phyloP scores from a whole-genome alignment of 2,888 invertebrate genomes.

The Lamellibrachia columna region DNA sequence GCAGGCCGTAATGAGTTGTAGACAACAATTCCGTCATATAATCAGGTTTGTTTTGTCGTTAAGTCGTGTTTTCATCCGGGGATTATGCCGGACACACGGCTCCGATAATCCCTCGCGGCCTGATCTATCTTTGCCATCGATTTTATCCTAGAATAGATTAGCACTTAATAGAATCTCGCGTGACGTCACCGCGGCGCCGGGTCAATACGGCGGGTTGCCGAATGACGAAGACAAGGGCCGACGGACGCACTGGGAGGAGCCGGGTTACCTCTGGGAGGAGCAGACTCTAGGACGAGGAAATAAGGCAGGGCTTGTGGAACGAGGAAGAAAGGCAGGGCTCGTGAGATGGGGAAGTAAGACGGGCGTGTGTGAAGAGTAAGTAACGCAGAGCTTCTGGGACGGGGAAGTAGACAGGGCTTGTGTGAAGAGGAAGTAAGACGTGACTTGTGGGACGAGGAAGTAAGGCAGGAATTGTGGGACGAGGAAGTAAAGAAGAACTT shows the following conservation, averaged over 20 bases:
- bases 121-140: constrained; percentile 16
- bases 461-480: neutral
- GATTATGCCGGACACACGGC: neutral
- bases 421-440: neutral
- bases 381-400: neutral
- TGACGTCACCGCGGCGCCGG: neutral
- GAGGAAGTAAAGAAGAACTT: neutral
- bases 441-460: neutral
- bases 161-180: constrained; percentile 12
- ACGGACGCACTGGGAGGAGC: neutral
- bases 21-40: neutral
- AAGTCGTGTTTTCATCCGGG: neutral
- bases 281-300: neutral
- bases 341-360: neutral
- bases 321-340: neutral
- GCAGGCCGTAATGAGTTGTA: neutral
- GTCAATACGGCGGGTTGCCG: neutral
- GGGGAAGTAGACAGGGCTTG: neutral
- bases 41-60: neutral
- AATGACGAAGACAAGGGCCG: neutral
- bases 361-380: neutral
- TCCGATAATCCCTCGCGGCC: neutral
- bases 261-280: neutral
- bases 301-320: neutral
- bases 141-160: constrained; percentile 16